phyloP scores from a whole-genome alignment of 2,888 invertebrate genomes.

The Idaea straminata region DNA sequence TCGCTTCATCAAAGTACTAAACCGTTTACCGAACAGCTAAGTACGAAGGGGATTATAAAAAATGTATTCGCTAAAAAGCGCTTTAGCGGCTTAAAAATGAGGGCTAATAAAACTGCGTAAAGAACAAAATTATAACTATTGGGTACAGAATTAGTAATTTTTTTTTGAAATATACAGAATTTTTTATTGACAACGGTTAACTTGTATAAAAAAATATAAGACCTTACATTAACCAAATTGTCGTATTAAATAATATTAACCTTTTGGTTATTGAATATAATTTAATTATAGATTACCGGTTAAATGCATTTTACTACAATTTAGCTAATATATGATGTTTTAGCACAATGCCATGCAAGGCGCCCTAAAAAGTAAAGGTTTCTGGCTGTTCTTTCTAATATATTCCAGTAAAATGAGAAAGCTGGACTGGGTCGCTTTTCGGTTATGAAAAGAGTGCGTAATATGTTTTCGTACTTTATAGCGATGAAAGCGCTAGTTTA shows the following conservation, averaged over 20 bases:
- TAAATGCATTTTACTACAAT: no score
- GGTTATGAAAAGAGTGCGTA: neutral
- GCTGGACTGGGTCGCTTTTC: neutral
- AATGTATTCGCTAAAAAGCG: slow-evolving; percentile 47
- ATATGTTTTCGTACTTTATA: neutral
- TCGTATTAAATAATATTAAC: no score
- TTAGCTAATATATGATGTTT: no score
- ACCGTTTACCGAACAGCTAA: slow-evolving; percentile 27
- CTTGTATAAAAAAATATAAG: no score
- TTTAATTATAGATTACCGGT: no score
- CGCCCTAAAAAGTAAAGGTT: neutral
- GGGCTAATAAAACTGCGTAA: slow-evolving; percentile 51
- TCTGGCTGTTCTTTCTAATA: neutral
- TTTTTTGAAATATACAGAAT: no score
- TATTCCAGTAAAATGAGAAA: neutral
- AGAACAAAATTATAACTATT: neutral
- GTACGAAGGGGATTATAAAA: slow-evolving; percentile 40
- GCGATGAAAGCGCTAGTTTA: neutral
- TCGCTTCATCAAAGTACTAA: slow-evolving; percentile 18
- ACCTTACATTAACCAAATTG: no score
- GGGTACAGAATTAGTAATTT: no score
- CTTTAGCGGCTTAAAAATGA: slow-evolving; percentile 46
- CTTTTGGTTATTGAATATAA: no score
- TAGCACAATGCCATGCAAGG: no score
- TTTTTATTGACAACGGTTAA: no score